Base-by-base conservation (phyloP, 2,113 vertebrate genomes). In the Vireo altiloquus region DNA sequence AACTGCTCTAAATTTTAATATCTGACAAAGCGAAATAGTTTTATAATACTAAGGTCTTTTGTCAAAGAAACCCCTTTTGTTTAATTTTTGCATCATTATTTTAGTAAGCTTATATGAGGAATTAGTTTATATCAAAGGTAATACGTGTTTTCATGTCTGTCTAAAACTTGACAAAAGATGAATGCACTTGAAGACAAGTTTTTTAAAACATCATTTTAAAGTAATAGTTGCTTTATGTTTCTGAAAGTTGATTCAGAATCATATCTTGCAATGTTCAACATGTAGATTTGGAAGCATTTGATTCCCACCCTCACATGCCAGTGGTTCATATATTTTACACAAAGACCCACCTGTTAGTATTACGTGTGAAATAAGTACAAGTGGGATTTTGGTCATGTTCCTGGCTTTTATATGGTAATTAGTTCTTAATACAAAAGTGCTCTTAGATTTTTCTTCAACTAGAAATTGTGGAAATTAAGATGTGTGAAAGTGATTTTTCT, bases 201-300 rank as follows among this genome's bases (percentile, higher is more conserved):
- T 94, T 88, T 44, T 10, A 8, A 49, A 82, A 37, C 18, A 46
- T 9, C 65, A 30, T 59, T 71, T 82, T 23, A 10, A 71, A 74
- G 15, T 30, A 44, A n/a, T 37, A 44, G 7, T 65, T 79, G 10
- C 7, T 7, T 24, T 78, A 6, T 82, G 4, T 72, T 92, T 85
- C 70, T 88, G 37, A 23, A 90, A 49, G 24, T n/a, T 64, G 46
- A 24, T 53, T 46, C 1, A 13, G 24, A 44, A 40, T 46, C 7
- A 0, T 42, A 44, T 53, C 30, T 71, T n/a, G 10, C 44, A 60
- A 4, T 1, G 1, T 60, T 68, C 24, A 52, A 40, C 1, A 1
- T 37, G 27, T 52, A 52, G 13, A 17, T 80, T 87, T 27, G 39
- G 56, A 91, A 87, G 11, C 14, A 33, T 82, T 74, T 54, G 13